phyloP scores from a whole-genome alignment of 2,797 vertebrate genomes.

The Aulostomus chinensis region DNA sequence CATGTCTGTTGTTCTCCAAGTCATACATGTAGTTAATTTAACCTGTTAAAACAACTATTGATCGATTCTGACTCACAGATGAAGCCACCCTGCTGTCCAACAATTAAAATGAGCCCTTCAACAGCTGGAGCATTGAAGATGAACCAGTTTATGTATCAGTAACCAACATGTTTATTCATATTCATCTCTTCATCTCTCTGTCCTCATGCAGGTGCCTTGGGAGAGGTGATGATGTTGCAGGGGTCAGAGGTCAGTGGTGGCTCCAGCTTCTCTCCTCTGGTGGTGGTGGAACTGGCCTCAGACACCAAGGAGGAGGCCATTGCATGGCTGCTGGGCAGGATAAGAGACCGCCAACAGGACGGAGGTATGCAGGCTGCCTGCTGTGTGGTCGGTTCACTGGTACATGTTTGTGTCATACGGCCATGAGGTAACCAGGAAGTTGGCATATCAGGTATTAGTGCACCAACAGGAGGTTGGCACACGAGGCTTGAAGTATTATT shows the following conservation, averaged over 20 bases:
- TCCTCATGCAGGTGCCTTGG: constrained; percentile 19
- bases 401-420: neutral
- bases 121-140: too few species aligned
- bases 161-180: neutral
- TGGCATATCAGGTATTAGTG: too few species aligned
- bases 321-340: constrained; percentile 87
- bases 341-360: constrained; percentile 83
- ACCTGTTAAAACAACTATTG: too few species aligned
- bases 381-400: neutral
- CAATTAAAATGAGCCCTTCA: too few species aligned
- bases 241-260: constrained; percentile 58
- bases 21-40: too few species aligned
- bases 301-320: constrained; percentile 86
- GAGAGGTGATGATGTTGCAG: constrained; percentile 54
- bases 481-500: too few species aligned
- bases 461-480: too few species aligned
- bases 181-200: neutral
- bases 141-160: too few species aligned
- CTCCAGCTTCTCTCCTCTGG: constrained; percentile 84
- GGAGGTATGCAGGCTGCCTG: constrained; percentile 80
- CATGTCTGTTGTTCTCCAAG: too few species aligned
- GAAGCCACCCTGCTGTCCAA: too few species aligned
- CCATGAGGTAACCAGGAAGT: too few species aligned
- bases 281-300: constrained; percentile 88
- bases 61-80: too few species aligned